Evolutionary conservation across 2,797 vertebrate genomes (phyloP), one percentile per base, ranked within the genome.

Genomic region (Threskiornis aethiopicus): DNA sequence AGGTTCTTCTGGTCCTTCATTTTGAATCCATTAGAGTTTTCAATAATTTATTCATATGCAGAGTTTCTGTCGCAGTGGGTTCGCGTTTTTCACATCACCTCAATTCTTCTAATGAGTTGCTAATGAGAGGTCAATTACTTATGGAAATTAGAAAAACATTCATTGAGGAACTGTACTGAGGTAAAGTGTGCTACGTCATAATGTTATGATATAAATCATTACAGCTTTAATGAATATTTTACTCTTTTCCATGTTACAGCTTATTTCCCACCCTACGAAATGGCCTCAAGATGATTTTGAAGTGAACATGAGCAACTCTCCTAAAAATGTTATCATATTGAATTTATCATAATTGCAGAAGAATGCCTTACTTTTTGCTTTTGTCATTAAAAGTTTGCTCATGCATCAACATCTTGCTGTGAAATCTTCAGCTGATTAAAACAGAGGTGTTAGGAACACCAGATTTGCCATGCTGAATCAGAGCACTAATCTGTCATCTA

Each of bases 101-200:
- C 97, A 95, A 93, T 98, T 97, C 97, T 97, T 95, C 96, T 98
- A 98, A 98, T 86, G 94, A 97, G 95, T 85, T 64, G 62, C 62
- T 98, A 97, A 97, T 97, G 97, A 96, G 97, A 96, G 97, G 97
- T 97, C 97, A 97, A 97, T 97, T 97, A 95, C 96, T 97, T 93
- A 97, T 96, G 94, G 96, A 98, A 97, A 98, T 98, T 91, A 97
- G 79, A 93, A 95, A 97, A 96, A 91, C 37, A 92, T 84, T 80
- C 87, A 86, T 54, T 88, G 82, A 96, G 83, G 91, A 93, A 75
- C 94, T 93, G 42, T 82, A 94, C 81, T 86, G 84, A 97, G 82
- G 70, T 86, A 94, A 96, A 82, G 81, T 94, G 59, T 78, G 95
- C 73, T 88, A 87, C 72, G 72, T 96, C 58, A 91, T 94, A 97